Evolutionary conservation across 2,797 vertebrate genomes (phyloP).

Genomic region (Microctenopoma steveboyesi): DNA sequence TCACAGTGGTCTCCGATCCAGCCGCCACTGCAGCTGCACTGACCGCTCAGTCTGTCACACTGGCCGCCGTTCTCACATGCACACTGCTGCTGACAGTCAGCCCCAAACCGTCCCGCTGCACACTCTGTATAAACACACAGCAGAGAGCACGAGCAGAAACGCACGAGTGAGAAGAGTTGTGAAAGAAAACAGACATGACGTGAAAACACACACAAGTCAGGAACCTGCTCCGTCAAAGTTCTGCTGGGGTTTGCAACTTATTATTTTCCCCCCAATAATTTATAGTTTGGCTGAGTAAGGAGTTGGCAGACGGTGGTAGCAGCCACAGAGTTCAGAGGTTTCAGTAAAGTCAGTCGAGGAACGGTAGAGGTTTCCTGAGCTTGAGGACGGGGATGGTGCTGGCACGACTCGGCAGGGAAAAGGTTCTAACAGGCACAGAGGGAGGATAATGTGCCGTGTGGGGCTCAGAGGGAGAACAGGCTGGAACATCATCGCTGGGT

Average conservation of each 20-base stretch:
- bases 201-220: slow-evolving; percentile 13
- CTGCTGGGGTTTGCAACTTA: slow-evolving; percentile 40
- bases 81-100: slow-evolving; percentile 83
- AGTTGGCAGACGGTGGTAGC: slow-evolving; percentile 37
- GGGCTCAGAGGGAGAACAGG: slow-evolving; percentile 48
- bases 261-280: slow-evolving; percentile 17
- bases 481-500: slow-evolving; percentile 43
- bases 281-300: slow-evolving; percentile 29
- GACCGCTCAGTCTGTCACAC: slow-evolving; percentile 84
- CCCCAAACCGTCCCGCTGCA: slow-evolving; percentile 76
- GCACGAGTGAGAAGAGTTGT: slow-evolving; percentile 11
- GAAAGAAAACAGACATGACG: slow-evolving; percentile 28
- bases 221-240: slow-evolving; percentile 37
- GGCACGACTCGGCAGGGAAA: slow-evolving; percentile 30
- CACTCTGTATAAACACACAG: slow-evolving; percentile 82
- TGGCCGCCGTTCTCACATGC: slow-evolving; percentile 84
- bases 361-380: slow-evolving; percentile 64
- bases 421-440: slow-evolving; percentile 58
- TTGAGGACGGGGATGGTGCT: slow-evolving; percentile 29
- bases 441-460: slow-evolving; percentile 58
- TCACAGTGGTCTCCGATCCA: slow-evolving; percentile 88
- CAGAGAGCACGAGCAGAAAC: slow-evolving; percentile 20
- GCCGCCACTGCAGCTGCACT: slow-evolving; percentile 87
- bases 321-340: slow-evolving; percentile 36
- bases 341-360: slow-evolving; percentile 47